These are phyloP conservation scores for Malurus splendens DNA, from an alignment of 2,797 vertebrate species.

Conservation along the genomic window DNA sequence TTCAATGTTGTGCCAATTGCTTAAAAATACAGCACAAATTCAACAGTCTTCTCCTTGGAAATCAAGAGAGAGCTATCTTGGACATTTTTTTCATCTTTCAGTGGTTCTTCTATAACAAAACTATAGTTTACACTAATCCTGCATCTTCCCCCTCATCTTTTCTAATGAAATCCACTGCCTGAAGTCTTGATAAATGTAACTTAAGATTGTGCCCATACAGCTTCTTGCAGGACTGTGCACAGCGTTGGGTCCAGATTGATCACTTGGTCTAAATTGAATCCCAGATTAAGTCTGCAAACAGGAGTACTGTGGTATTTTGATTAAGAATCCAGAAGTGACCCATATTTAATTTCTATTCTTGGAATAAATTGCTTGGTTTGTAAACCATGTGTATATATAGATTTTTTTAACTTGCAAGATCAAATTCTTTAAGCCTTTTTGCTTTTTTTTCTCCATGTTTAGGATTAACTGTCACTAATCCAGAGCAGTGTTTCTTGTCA, in stretches of 20 bases:
- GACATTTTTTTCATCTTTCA: background rate
- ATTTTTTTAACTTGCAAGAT: slow-evolving; percentile 10
- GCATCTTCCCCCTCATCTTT: background rate
- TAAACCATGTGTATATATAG: slow-evolving; percentile 32
- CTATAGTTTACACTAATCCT: background rate
- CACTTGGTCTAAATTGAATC: slow-evolving; percentile 29
- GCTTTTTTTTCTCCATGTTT: background rate
- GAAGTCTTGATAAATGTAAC: background rate
- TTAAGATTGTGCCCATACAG: background rate
- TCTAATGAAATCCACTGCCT: background rate
- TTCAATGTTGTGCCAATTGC: background rate
- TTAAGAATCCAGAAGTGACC: slow-evolving; percentile 47
- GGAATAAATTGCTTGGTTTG: slow-evolving; percentile 32
- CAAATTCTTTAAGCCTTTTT: slow-evolving; percentile 32
- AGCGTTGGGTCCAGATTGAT: background rate
- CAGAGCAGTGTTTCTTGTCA: slow-evolving; percentile 3
- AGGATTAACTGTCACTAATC: slow-evolving; percentile 30
- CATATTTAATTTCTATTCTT: slow-evolving; percentile 39
- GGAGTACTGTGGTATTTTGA: slow-evolving; percentile 16
- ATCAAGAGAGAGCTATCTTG: background rate
- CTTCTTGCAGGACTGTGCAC: background rate
- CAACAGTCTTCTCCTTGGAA: background rate
- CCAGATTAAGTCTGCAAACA: slow-evolving; percentile 19
- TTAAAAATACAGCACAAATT: background rate
- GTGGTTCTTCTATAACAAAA: background rate